Evolutionary conservation across 1,140 invertebrate species (phyloP), one percentile per base, ranked within the genome.

Genomic region (Thaumetopoea pityocampa): DNA sequence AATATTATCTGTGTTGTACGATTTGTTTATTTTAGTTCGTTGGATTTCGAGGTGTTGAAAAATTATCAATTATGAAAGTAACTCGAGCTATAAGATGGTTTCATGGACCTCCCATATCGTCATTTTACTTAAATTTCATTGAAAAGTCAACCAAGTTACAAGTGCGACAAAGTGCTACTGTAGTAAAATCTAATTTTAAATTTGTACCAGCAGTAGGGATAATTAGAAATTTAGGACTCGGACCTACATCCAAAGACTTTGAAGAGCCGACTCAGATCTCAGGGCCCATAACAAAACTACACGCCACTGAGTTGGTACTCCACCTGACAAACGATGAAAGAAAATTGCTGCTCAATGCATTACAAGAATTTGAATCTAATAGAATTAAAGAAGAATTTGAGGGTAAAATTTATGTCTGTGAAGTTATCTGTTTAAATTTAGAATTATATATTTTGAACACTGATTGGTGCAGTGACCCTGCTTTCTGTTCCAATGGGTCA

Each of bases 351-450:
- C 83, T 90, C 26, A 63, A 73, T 9, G 90, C 91, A 1, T 66
- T 94, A 9, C 88, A 92, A 49, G 90, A 92, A 71, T 92, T 88
- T 64, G 88, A 93, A 68, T 92, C 92, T 0, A 88, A 90, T 46
- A 84, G 88, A 62, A 86, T 89, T 9, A 93, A 92, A 74, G 89
- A 90, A 37, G 89, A 90, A 65, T 93, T 90, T 65, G 90, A 91
- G 90, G 91, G 92, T 93, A 87, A 53, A n/a, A 54, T 27, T 18
- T 52, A 7, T 6, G 12, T 14, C 11, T 23, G 24, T 45, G 34
- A 22, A 34, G 15, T 11, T 23, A 19, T 6, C 45, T 1, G 50
- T 0, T 10, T 62, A 57, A 20, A 68, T 5, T n/a, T 8, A 2
- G 6, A 12, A 11, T 1, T 33, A 6, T n/a, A 11, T 7, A 12